Conservation (phyloP, 2,888 invertebrate genomes). For the Drosophila multiciliata region DNA sequence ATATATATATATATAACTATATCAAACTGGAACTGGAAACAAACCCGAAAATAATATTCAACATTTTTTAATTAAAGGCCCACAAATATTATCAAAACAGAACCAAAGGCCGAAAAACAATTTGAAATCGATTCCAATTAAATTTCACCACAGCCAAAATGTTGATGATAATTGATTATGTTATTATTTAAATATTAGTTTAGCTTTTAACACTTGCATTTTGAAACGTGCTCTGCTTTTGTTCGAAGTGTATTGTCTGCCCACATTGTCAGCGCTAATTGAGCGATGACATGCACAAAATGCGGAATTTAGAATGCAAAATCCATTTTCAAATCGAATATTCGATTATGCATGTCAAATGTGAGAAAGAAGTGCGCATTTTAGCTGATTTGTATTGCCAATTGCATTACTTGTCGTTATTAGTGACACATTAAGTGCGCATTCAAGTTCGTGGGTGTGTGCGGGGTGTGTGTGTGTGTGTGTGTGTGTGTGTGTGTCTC, state of each 20-base stretch:
- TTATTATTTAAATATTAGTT: neutral
- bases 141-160: neutral
- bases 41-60: neutral
- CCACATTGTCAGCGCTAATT: slow-evolving; percentile 37
- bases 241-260: slow-evolving; percentile 24
- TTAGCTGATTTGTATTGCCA: slow-evolving; percentile 34
- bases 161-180: neutral
- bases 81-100: neutral
- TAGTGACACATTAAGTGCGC: slow-evolving; percentile 13
- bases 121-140: neutral
- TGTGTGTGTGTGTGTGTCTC: slow-evolving; percentile 6
- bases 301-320: slow-evolving; percentile 1
- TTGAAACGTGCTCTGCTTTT: neutral
- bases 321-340: slow-evolving; percentile 33
- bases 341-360: slow-evolving; percentile 26
- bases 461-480: neutral
- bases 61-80: neutral
- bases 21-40: neutral
- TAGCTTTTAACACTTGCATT: neutral
- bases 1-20: neutral
- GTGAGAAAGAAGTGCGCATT: slow-evolving; percentile 36
- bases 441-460: neutral
- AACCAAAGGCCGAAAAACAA: neutral
- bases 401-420: slow-evolving; percentile 34
- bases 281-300: slow-evolving; percentile 50